Base-by-base conservation (phyloP, 2,797 vertebrate genomes). In the Mallotus villosus region DNA sequence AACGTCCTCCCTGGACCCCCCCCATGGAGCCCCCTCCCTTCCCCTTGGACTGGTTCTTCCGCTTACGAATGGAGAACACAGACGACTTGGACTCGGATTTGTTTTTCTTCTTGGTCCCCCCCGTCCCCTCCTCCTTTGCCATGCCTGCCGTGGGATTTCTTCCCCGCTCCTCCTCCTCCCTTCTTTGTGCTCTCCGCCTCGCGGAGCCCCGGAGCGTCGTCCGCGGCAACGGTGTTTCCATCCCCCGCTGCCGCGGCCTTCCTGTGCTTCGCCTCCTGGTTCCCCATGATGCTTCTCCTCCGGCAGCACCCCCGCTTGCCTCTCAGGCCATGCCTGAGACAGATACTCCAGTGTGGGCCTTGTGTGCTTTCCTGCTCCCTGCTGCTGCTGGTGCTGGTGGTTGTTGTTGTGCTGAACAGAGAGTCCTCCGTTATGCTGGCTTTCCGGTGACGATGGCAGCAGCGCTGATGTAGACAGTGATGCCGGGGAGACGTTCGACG, bases 221-320 rank as follows among this genome's bases (percentile, higher is more conserved):
- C 95, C 60, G 87, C 67, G 9, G 81, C 84, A 71, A 92, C 93
- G 75, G 93, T 95, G 71, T 92, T 94, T 63, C 91, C 94, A 78
- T 96, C 96, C 81, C 93, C 94, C 77, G 92, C 71, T 49, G 93
- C 91, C 71, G 92, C 74, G 73, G 93, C 92, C 86, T 90, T 94
- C 90, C 84, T 96, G 19, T 95, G 95, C 90, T 97, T 99, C 4
- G 94, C 97, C 82, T 99, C 97, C 87, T 99, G 97, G 86, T 99
- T 99, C 68, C 97, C 97, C 97, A 99, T 99, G 87, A 86, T 88
- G 82, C 83, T 53, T 27, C 22, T 27, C 25, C 64, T 84, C 62
- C 0, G 71, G 74, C 61, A 82, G 25, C 67, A 86, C 75, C 5
- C 80, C 64, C 84, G 70, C 41, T 62, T 75, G 1, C 69, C 68